These are phyloP conservation scores for Cyprinus carpio DNA, from an alignment of 2,113 vertebrate species.

Conservation along the genomic window DNA sequence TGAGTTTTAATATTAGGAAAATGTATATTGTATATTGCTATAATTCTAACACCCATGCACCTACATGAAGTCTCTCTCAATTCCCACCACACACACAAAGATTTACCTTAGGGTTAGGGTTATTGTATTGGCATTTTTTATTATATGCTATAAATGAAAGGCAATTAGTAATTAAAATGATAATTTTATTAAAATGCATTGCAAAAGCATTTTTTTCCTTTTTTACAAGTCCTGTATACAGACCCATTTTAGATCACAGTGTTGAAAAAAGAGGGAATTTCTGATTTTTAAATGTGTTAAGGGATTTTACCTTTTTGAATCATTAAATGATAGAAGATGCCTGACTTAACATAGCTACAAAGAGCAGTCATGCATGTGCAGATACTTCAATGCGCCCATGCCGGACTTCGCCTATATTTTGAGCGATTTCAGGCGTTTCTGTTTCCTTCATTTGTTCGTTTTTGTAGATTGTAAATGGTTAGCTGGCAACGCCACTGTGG, in stretches of 20 bases:
- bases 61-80: neutral
- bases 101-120: no score
- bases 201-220: neutral
- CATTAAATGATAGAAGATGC: neutral
- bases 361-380: neutral
- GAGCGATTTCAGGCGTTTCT: neutral
- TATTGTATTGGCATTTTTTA: neutral
- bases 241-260: neutral
- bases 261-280: neutral
- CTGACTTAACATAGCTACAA: no score
- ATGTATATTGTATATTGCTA: neutral
- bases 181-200: neutral
- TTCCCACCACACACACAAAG: neutral
- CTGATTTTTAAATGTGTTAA: no score
- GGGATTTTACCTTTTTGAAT: neutral
- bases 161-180: neutral
- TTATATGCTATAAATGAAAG: neutral
- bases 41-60: neutral
- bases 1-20: neutral
- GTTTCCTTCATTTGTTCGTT: neutral
- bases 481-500: slow-evolving; percentile 45
- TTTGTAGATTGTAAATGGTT: slow-evolving; percentile 22
- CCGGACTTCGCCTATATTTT: neutral
- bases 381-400: neutral
- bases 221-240: neutral